These are phyloP conservation scores for Scarus forsteni DNA, from an alignment of 2,797 vertebrate genomes.

Conservation along the genomic window DNA sequence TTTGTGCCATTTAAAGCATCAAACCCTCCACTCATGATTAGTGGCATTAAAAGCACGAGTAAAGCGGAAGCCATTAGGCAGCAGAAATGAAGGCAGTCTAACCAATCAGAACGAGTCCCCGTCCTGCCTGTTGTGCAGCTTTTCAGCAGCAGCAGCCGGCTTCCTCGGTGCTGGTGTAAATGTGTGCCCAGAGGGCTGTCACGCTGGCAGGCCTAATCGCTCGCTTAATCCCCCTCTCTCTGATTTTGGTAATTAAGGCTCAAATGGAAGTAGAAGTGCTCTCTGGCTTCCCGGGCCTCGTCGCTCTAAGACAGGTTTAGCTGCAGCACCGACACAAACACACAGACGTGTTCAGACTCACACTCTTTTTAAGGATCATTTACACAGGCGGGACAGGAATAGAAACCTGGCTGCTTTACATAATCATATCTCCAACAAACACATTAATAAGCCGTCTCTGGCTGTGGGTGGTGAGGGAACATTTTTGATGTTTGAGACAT, in stretches of 20 bases:
- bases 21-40: conserved; percentile 21
- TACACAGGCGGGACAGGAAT: conserved; percentile 16
- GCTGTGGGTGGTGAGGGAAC: background rate
- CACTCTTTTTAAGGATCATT: conserved; percentile 40
- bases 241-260: conserved; percentile 80
- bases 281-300: conserved; percentile 32
- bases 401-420: conserved; percentile 18
- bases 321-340: conserved; percentile 13
- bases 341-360: conserved; percentile 14
- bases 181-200: conserved; percentile 65
- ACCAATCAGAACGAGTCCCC: conserved; percentile 43
- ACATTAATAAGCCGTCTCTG: background rate
- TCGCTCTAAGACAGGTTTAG: conserved; percentile 38
- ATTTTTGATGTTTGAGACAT: background rate
- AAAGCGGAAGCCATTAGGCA: conserved; percentile 42
- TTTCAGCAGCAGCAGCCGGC: conserved; percentile 31
- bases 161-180: conserved; percentile 50
- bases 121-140: conserved; percentile 43
- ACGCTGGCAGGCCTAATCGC: conserved; percentile 71
- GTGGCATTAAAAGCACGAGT: conserved; percentile 29
- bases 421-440: conserved; percentile 8
- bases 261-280: conserved; percentile 68
- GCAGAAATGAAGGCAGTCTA: conserved; percentile 44
- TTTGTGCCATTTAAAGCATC: background rate
- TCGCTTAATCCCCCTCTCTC: conserved; percentile 65